Evolutionary conservation across 2,797 vertebrate species (phyloP).

Genomic region (Rhadinocentrus ornatus): DNA sequence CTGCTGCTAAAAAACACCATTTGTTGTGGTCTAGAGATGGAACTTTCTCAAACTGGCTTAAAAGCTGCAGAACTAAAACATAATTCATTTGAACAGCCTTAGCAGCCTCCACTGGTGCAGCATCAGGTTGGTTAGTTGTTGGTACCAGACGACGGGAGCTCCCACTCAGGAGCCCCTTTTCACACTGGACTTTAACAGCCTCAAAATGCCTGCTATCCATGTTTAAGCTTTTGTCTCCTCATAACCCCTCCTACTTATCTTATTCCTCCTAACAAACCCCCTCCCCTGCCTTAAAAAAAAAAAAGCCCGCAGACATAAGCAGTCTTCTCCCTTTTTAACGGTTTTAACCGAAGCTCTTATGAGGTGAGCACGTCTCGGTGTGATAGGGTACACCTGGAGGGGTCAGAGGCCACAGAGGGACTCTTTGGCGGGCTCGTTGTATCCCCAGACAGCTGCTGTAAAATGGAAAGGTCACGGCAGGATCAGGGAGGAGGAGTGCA

Average conservation of each 20-base stretch:
- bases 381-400: conserved; percentile 74
- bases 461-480: conserved; percentile 69
- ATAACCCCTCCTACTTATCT: not conserved
- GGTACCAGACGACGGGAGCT: conserved; percentile 44
- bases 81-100: not conserved
- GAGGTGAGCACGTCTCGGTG: conserved; percentile 43
- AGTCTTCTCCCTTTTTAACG: conserved; percentile 40
- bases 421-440: conserved; percentile 36
- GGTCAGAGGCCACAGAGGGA: conserved; percentile 59
- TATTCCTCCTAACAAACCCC: not conserved
- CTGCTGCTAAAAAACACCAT: conserved; percentile 43
- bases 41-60: conserved; percentile 9
- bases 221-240: conserved; percentile 22
- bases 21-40: conserved; percentile 41
- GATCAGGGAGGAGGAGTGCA: conserved; percentile 62
- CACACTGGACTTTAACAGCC: conserved; percentile 33
- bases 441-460: conserved; percentile 77
- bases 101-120: not conserved
- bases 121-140: conserved; percentile 1
- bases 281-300: conserved; percentile 20
- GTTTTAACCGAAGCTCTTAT: conserved; percentile 34
- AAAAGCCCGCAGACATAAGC: conserved; percentile 32
- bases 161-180: conserved; percentile 10
- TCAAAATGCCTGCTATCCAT: conserved; percentile 44
- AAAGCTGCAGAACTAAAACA: conserved; percentile 10